Base-by-base conservation (phyloP, 2,888 invertebrate species). In the Mesorhabditis sp. region DNA sequence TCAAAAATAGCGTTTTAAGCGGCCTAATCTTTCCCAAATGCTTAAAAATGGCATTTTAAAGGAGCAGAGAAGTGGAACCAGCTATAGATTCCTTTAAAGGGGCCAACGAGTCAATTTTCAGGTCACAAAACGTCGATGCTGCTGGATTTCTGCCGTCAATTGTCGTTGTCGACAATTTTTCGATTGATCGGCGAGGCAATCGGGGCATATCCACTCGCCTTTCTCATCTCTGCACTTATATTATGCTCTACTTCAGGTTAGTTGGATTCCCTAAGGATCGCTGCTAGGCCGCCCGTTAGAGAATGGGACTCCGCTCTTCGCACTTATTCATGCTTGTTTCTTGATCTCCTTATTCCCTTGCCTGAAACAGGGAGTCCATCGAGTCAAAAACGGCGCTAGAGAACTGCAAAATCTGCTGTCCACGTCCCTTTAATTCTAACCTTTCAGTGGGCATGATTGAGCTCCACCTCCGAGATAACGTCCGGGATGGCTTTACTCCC, bases 401-500 rank as follows among this genome's bases (percentile, higher is more conserved):
- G n/a, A 50, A 15, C 41, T 13, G 7, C 41, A 7, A 15, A 13
- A 62, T n/a, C 10, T 6, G 15, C 41, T 62, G 63, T 7, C 63
- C n/a, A 13, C 63, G 41, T 7, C n/a, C 7, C 28, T 15, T n/a
- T 62, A 7, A 62, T 28, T 6, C 41, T 28, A 62, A 15, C 63
- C 15, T 75, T 74, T 44, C 72, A 73, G 75, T 62, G 10, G 69
- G 67, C 45, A 70, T 74, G 66, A 58, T 68, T 67, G 72, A 73
- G 0, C 69, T 80, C 44, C 67, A 75, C 43, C 69, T 80, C 41
- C 74, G 74, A 13, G 80, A 82, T 67, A 79, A 82, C 64, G 80
- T 80, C 5, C 69, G 84, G 4, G 84, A 84, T 67, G 84, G 84
- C 7, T 84, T 84, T 71, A 85, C 84, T 3, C 84, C 84, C 3